phyloP scores from a whole-genome alignment of 2,797 vertebrate species.

The Smutsia gigantea region DNA sequence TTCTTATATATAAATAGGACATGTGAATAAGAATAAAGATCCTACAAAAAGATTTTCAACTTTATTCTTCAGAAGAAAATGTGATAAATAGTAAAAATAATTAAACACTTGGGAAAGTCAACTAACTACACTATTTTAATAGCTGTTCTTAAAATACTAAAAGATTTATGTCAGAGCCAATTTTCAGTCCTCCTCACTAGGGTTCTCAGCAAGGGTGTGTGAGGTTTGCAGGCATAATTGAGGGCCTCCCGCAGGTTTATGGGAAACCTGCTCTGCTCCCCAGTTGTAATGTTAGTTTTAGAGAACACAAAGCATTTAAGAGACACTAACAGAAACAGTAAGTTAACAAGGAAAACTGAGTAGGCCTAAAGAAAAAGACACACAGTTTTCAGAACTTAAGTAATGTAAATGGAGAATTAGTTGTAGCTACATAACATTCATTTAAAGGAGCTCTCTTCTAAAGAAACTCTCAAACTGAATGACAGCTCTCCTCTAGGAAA shows the following conservation, averaged over 20 bases:
- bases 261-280: not conserved
- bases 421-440: not conserved
- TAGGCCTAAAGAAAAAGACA: not conserved
- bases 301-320: not conserved
- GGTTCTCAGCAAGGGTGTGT: not conserved
- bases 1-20: not conserved
- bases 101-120: not conserved
- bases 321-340: not conserved
- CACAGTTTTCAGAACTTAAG: not conserved
- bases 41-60: not conserved
- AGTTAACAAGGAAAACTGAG: not conserved
- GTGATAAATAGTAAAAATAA: not conserved
- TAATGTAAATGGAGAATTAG: not conserved
- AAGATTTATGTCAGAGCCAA: not conserved
- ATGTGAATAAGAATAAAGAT: not conserved
- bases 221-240: not conserved
- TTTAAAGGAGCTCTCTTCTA: not conserved
- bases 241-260: not conserved
- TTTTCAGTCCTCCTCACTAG: not conserved
- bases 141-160: not conserved
- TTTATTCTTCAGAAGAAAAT: slow-evolving; percentile 43
- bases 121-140: not conserved
- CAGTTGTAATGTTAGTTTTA: not conserved
- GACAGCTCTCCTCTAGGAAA: not conserved
- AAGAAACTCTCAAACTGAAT: not conserved